Base-by-base conservation (phyloP, 2,888 invertebrate species). In the Limenitis camilla region DNA sequence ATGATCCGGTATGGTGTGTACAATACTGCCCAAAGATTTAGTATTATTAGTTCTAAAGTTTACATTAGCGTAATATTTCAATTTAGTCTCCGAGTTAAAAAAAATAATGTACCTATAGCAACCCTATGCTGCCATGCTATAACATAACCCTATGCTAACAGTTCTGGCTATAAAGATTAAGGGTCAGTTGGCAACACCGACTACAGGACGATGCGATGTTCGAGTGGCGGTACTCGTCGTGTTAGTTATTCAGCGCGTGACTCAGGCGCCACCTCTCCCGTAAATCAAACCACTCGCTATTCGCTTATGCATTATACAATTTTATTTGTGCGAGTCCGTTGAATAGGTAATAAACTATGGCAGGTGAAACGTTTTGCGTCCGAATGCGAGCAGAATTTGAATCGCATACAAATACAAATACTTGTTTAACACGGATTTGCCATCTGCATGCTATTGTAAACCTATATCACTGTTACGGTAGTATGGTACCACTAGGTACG, bases 281-380 rank as follows among this genome's bases (percentile, higher is more conserved):
- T 88, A 88, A 88, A 87, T 88, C 87, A 87, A 84, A 86, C 83
- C 81, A 81, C 83, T 83, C 84, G 85, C 85, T 78, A 82, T 86
- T 86, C 85, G 86, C 84, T 83, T 87, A 86, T 88, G 81, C 84
- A 88, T 87, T 88, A 87, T 86, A 88, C 85, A 88, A 86, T 88
- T 87, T 88, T 88, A 88, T 88, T 88, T 87, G 87, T 84, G 79
- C 82, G 80, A 84, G 81, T 79, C 76, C 77, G 80, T 76, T 86
- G 87, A 87, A 87, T 87, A 85, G 84, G 82, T 86, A 82, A 87
- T 85, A 86, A 84, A 84, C 81, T 81, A 78, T 81, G 76, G 78
- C 84, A 82, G 84, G 84, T 84, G 81, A 81, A 83, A 81, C 75
- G 77, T 72, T 78, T 74, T 70, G 74, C 74, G 76, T 77, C 74